Conservation (phyloP, 2,888 invertebrate genomes). For the Dascillus cervinus region DNA sequence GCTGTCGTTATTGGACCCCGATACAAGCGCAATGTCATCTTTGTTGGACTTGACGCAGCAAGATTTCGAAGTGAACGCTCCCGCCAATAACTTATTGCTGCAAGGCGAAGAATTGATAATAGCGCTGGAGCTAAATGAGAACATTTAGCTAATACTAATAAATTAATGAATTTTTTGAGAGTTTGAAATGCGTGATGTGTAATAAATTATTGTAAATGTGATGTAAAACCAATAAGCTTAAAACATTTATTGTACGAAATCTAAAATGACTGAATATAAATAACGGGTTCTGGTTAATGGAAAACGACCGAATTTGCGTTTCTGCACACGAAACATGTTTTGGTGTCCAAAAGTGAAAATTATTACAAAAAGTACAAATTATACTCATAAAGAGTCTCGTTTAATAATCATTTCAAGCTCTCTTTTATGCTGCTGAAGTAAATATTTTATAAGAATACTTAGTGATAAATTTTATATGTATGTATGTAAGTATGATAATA, state of each 20-base stretch:
- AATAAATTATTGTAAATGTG: no score
- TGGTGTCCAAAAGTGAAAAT: no score
- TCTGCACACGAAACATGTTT: no score
- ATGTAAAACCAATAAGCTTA: no score
- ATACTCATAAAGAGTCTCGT: constrained; percentile 7
- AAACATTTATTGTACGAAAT: no score
- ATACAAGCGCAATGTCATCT: constrained; percentile 38
- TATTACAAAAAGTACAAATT: constrained; percentile 4
- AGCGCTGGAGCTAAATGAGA: constrained; percentile 39
- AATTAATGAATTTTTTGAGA: no score
- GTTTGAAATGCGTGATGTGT: constrained; percentile 13
- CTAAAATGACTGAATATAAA: no score
- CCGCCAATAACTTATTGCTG: constrained; percentile 39
- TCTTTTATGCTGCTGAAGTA: constrained; percentile 10
- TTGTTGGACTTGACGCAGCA: constrained; percentile 45
- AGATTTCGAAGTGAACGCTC: constrained; percentile 50
- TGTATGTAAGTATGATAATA: no score
- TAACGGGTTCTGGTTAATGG: no score
- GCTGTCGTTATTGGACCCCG: constrained; percentile 40
- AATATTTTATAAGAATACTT: constrained; percentile 3
- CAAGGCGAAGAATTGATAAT: constrained; percentile 46
- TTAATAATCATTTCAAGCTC: constrained; percentile 11
- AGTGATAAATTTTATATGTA: no score
- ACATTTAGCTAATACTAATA: constrained; percentile 36
- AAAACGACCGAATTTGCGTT: no score